phyloP scores from a whole-genome alignment of 1,140 invertebrate species.

The Scaptomyza graminum region DNA sequence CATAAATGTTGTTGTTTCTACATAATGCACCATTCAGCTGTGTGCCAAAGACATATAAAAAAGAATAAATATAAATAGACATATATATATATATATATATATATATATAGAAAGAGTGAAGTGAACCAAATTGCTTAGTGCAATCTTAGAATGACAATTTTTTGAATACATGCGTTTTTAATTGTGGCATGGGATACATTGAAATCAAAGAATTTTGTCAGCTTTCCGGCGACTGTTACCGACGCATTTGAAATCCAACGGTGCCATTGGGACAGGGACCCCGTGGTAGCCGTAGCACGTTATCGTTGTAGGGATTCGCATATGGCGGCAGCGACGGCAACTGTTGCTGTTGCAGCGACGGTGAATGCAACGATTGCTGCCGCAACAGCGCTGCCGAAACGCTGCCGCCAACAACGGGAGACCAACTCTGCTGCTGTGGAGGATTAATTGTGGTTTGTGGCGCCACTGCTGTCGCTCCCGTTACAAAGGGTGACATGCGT shows the following conservation, averaged over 20 bases:
- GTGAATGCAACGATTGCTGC: slow-evolving; percentile 69
- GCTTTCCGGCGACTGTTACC: slow-evolving; percentile 84
- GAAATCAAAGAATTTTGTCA: slow-evolving; percentile 34
- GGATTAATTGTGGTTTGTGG: slow-evolving; percentile 38
- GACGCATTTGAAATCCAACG: slow-evolving; percentile 85
- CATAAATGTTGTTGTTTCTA: slow-evolving; percentile 58
- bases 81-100: slow-evolving; percentile 23
- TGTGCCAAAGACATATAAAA: slow-evolving; percentile 12
- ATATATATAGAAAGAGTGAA: slow-evolving; percentile 9
- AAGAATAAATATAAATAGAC: slow-evolving; percentile 25
- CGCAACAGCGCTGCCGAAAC: slow-evolving; percentile 72
- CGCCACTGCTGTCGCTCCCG: slow-evolving; percentile 16
- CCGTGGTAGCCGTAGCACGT: slow-evolving; percentile 85
- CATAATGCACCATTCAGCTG: slow-evolving; percentile 35
- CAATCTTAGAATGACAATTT: slow-evolving; percentile 26
- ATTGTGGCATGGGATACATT: slow-evolving; percentile 31
- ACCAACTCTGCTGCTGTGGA: slow-evolving; percentile 79
- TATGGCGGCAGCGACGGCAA: slow-evolving; percentile 42
- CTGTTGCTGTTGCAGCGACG: slow-evolving; percentile 58
- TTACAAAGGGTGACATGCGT: slow-evolving; percentile 55
- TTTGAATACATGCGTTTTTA: slow-evolving; percentile 27
- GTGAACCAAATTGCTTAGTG: slow-evolving; percentile 20
- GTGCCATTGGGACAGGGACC: slow-evolving; percentile 86
- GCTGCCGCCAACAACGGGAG: slow-evolving; percentile 76
- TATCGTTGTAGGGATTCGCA: slow-evolving; percentile 83